A percentile compares a stretch with the other conserved stretches of the same genome.
These are phyloP conservation scores for Salvelinus namaycush DNA, from an alignment of 2,113 vertebrate species.

Conservation along the genomic window DNA sequence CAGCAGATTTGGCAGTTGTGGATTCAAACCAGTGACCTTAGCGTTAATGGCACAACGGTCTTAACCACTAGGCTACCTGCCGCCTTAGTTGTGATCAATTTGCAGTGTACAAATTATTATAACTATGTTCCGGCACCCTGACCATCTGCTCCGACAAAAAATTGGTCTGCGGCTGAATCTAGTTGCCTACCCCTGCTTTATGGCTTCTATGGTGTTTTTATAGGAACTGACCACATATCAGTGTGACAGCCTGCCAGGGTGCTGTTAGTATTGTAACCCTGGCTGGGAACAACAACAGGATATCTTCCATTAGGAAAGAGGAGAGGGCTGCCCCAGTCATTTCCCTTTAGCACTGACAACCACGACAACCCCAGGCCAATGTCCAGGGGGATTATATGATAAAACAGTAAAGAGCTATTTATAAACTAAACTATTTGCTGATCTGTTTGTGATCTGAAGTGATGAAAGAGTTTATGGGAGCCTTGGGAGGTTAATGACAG, in stretches of 20 bases:
- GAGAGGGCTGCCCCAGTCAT: constrained; percentile 27
- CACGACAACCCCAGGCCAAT: constrained; percentile 24
- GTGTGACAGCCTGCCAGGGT: background rate
- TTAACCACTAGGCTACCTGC: too few species aligned
- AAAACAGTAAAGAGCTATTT: background rate
- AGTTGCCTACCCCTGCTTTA: background rate
- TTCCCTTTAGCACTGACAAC: constrained; percentile 45
- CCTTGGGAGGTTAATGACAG: too few species aligned
- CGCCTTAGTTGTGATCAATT: too few species aligned
- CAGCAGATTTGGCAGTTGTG: too few species aligned
- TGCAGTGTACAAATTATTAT: too few species aligned
- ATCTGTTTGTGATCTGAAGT: background rate
- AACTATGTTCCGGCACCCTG: too few species aligned
- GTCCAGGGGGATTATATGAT: background rate
- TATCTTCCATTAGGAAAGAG: constrained; percentile 41
- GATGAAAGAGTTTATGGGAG: background rate
- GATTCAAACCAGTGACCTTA: too few species aligned
- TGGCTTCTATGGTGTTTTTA: background rate
- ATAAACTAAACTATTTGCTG: background rate
- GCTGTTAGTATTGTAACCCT: constrained; percentile 35
- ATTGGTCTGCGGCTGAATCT: too few species aligned
- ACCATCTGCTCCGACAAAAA: too few species aligned
- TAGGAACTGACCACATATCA: constrained; percentile 17
- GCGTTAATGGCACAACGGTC: too few species aligned
- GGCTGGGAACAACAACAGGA: constrained; percentile 59